Evolutionary conservation across 2,797 vertebrate species (phyloP).

Genomic region (Coregonus ussuriensis): DNA sequence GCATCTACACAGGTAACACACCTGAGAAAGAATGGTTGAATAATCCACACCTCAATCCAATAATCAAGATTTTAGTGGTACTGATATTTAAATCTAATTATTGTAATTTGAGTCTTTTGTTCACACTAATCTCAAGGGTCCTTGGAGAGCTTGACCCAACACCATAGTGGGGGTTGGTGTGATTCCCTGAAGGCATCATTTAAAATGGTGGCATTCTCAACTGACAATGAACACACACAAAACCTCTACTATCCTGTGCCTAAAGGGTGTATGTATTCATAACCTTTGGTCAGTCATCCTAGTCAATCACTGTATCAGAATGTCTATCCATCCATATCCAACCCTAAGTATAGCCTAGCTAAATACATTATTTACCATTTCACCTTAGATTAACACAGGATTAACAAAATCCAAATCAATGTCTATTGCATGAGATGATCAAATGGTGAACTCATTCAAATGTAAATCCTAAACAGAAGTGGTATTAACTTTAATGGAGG

Average conservation of each 20-base stretch:
- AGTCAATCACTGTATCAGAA: neutral
- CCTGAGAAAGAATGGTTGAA: conserved; percentile 53
- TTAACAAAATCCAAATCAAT: neutral
- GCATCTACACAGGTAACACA: conserved; percentile 67
- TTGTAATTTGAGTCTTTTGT: conserved; percentile 51
- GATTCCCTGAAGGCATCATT: conserved; percentile 68
- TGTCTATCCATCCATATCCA: neutral
- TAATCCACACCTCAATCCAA: conserved; percentile 19
- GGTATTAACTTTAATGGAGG: neutral
- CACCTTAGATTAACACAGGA: neutral
- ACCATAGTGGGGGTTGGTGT: conserved; percentile 49
- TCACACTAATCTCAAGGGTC: conserved; percentile 46
- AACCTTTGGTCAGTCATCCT: neutral
- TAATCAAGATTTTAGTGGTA: conserved; percentile 26
- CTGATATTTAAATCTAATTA: conserved; percentile 51
- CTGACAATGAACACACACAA: conserved; percentile 43
- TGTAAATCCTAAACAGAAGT: neutral
- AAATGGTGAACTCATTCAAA: neutral
- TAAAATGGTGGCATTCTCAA: conserved; percentile 76
- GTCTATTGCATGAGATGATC: neutral
- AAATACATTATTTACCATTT: neutral
- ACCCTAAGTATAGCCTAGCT: neutral
- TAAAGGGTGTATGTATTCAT: neutral
- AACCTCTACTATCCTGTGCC: neutral
- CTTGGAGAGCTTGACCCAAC: conserved; percentile 62